Evolutionary conservation across 2,113 vertebrate species (phyloP).

Genomic region (Odocoileus virginianus): DNA sequence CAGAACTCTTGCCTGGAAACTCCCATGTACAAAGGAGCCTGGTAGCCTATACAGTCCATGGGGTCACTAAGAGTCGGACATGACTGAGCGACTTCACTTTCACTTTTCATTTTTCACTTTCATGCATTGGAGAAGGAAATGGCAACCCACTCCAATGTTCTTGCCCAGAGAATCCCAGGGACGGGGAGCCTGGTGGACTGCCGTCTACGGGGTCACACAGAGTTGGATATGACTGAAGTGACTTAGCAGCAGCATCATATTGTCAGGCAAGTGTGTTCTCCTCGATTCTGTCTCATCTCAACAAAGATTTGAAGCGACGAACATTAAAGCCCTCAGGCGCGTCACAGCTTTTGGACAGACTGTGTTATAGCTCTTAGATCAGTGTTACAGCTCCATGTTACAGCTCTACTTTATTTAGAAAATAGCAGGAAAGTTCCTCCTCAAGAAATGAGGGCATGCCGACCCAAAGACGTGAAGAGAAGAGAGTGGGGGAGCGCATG

Average conservation of each 20-base stretch:
- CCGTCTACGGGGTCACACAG: no score
- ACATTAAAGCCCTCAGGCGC: neutral
- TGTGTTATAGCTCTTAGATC: neutral
- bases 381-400: neutral
- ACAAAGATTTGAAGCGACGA: neutral
- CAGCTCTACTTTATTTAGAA: neutral
- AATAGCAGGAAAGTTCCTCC: neutral
- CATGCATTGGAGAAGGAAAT: no score
- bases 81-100: no score
- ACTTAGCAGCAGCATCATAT: neutral
- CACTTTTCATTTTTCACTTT: no score
- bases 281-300: neutral
- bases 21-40: no score
- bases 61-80: no score
- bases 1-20: no score
- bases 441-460: neutral
- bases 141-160: no score
- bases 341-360: neutral
- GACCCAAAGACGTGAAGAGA: rapidly evolving
- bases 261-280: neutral
- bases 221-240: no score
- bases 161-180: no score
- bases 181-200: no score
- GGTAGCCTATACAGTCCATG: no score
- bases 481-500: rapidly evolving